A percentile compares a stretch with the other conserved stretches of the same genome.
These are phyloP conservation scores for Parelbella ahira DNA, from an alignment of 2,888 invertebrate genomes.

Conservation along the genomic window DNA sequence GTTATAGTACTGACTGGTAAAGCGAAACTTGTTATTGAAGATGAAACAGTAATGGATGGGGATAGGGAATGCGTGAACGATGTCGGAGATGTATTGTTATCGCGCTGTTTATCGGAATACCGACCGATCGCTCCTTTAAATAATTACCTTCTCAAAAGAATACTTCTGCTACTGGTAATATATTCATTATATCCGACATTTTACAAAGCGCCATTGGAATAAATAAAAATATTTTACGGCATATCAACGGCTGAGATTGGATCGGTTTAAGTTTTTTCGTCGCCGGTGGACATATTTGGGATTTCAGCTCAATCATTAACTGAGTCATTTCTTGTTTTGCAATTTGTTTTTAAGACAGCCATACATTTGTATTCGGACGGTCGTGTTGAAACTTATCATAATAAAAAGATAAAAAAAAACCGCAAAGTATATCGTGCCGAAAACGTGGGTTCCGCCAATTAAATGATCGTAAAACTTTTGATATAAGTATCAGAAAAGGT, in stretches of 20 bases:
- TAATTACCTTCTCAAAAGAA: slow-evolving; percentile 76
- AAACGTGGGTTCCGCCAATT: slow-evolving; percentile 26
- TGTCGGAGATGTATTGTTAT: slow-evolving; percentile 78
- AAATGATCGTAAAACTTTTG: slow-evolving; percentile 21
- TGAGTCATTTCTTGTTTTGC: slow-evolving; percentile 47
- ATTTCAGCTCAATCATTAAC: slow-evolving; percentile 46
- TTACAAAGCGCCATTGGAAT: slow-evolving; percentile 70
- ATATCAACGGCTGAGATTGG: slow-evolving; percentile 47
- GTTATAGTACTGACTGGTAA: slow-evolving; percentile 46
- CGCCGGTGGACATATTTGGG: slow-evolving; percentile 51
- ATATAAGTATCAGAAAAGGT: slow-evolving; percentile 25
- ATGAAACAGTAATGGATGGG: slow-evolving; percentile 79
- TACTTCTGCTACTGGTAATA: slow-evolving; percentile 75
- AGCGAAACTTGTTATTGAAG: slow-evolving; percentile 75
- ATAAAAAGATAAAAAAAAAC: slow-evolving; percentile 19
- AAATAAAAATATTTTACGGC: slow-evolving; percentile 70
- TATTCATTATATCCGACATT: slow-evolving; percentile 76
- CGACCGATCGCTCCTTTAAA: slow-evolving; percentile 74
- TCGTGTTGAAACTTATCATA: slow-evolving; percentile 10
- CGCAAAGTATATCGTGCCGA: slow-evolving; percentile 22
- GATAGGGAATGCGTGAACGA: slow-evolving; percentile 78
- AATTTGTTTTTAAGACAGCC: slow-evolving; percentile 46
- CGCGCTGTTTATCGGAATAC: slow-evolving; percentile 75
- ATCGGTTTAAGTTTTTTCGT: slow-evolving; percentile 43
- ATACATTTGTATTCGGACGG: slow-evolving; percentile 11